A percentile compares a stretch with the other conserved stretches of the same genome.
Conservation (phyloP, 2,888 invertebrate species). For the Phengaris alcon region DNA sequence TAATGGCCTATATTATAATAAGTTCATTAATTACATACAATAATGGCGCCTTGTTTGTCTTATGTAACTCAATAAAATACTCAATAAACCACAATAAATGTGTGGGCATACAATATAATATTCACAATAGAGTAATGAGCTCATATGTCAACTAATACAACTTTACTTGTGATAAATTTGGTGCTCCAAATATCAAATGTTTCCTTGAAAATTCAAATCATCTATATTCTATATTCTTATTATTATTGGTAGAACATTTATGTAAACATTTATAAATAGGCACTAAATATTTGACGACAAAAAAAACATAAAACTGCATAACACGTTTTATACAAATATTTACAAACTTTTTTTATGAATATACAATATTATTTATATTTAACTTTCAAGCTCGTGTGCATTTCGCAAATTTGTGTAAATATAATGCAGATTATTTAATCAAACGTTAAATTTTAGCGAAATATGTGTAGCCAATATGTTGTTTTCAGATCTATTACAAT, state of each 20-base stretch:
- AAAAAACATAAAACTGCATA: not conserved
- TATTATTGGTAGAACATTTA: not conserved
- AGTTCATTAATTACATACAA: not conserved
- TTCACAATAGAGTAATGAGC: too few relatives aligned
- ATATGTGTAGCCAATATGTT: too few relatives aligned
- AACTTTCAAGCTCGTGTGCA: not conserved
- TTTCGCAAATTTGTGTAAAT: not conserved
- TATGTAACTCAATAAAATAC: too few relatives aligned
- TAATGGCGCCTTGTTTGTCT: too few relatives aligned
- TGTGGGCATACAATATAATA: too few relatives aligned
- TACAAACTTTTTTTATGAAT: not conserved
- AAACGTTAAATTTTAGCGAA: not conserved
- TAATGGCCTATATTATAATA: not conserved
- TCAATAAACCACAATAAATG: too few relatives aligned
- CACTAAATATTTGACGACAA: not conserved
- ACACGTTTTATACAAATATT: constrained; percentile 10
- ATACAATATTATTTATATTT: not conserved
- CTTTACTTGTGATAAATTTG: too few relatives aligned
- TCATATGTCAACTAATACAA: too few relatives aligned
- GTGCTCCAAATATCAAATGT: not conserved
- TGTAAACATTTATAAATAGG: not conserved
- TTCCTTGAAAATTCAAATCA: not conserved
- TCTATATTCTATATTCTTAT: not conserved
- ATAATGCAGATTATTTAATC: not conserved
- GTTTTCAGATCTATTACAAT: too few relatives aligned